A percentile compares a stretch with the other conserved stretches of the same genome.
Conservation (phyloP, 2,113 vertebrate species). For the Stegostoma tigrinum region DNA sequence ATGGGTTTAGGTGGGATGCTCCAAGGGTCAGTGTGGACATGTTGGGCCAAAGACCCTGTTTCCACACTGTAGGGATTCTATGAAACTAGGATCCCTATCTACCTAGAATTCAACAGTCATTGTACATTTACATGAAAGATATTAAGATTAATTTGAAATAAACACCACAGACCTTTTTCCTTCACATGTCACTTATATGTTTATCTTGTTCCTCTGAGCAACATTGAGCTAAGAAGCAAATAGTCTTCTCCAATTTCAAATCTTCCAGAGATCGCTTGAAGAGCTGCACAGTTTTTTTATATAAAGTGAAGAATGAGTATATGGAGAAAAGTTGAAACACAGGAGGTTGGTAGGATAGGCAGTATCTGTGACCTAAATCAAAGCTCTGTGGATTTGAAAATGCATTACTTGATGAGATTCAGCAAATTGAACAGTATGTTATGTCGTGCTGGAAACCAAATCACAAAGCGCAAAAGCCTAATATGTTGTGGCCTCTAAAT, state of each 20-base stretch:
- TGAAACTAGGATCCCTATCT: no score
- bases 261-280: neutral
- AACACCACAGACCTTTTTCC: neutral
- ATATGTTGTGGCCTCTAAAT: conserved; percentile 32
- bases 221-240: neutral
- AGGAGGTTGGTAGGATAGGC: neutral
- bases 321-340: neutral
- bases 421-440: conserved; percentile 17
- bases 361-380: neutral
- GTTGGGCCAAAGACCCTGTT: no score
- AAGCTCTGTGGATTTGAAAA: neutral
- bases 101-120: no score
- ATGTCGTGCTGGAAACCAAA: neutral
- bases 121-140: no score
- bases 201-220: neutral
- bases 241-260: neutral
- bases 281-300: neutral
- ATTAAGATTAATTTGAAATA: neutral
- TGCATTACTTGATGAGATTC: neutral
- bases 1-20: no score
- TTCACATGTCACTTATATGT: neutral
- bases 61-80: no score
- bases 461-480: neutral
- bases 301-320: neutral
- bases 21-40: no score